phyloP scores from a whole-genome alignment of 2,888 invertebrate genomes.

The Caenorhabditis sinica region DNA sequence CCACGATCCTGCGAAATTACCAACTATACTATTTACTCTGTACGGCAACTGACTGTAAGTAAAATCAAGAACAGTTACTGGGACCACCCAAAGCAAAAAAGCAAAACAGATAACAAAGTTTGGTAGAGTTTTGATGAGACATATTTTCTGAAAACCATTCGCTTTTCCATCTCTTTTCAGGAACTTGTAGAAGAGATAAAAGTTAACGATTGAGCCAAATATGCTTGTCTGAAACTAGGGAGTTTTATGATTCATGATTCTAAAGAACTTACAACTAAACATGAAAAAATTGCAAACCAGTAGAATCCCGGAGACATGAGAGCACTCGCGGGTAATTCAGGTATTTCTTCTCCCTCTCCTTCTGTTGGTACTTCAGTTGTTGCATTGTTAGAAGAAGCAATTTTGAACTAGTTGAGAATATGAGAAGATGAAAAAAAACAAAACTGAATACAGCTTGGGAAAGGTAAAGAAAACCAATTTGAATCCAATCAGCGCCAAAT shows the following conservation, averaged over 20 bases:
- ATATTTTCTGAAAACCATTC: constrained; percentile 48
- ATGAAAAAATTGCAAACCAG: constrained; percentile 36
- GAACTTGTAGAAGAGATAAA: constrained; percentile 45
- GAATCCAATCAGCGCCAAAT: background rate
- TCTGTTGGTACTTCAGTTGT: background rate
- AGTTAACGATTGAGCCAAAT: constrained; percentile 30
- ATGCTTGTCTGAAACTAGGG: constrained; percentile 25
- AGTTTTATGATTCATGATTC: background rate
- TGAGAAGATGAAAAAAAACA: background rate
- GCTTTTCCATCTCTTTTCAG: constrained; percentile 41
- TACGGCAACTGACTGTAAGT: constrained; percentile 29
- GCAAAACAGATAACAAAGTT: constrained; percentile 44
- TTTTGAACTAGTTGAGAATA: constrained; percentile 1
- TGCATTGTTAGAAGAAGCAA: constrained; percentile 17
- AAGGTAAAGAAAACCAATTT: background rate
- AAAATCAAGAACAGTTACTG: constrained; percentile 21
- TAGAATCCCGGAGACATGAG: constrained; percentile 39
- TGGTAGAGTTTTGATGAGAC: constrained; percentile 42
- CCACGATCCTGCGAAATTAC: constrained; percentile 36
- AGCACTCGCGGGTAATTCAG: constrained; percentile 44
- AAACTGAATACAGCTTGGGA: background rate
- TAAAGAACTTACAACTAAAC: constrained; percentile 33
- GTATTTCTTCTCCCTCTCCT: constrained; percentile 43
- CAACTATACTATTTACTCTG: constrained; percentile 38
- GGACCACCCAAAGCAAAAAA: constrained; percentile 43